Evolutionary conservation across 2,888 invertebrate genomes (phyloP).

Genomic region (Bembecia ichneumoniformis): DNA sequence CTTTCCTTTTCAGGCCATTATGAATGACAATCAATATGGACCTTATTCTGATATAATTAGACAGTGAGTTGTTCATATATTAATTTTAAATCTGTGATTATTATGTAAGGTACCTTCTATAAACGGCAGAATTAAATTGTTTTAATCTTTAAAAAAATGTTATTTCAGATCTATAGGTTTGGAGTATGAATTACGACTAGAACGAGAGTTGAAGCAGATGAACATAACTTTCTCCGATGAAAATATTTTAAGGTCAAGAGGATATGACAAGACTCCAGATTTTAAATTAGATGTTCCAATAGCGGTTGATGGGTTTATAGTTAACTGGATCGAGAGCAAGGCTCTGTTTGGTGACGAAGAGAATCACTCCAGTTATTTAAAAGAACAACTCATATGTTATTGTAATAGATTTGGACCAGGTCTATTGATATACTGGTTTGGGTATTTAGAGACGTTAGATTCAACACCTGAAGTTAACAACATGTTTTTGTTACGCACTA

Average conservation of each 20-base stretch:
- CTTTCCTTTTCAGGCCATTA: slow-evolving; percentile 75
- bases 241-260: slow-evolving; percentile 81
- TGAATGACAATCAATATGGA: slow-evolving; percentile 89
- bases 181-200: slow-evolving; percentile 86
- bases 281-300: slow-evolving; percentile 91
- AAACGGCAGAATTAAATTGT: too few relatives aligned
- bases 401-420: slow-evolving; percentile 96
- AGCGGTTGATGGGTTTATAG: slow-evolving; percentile 84
- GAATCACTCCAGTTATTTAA: slow-evolving; percentile 84
- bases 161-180: slow-evolving; percentile 80
- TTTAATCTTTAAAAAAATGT: too few relatives aligned
- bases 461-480: slow-evolving; percentile 77
- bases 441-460: slow-evolving; percentile 81
- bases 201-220: slow-evolving; percentile 69
- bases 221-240: slow-evolving; percentile 77
- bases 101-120: not conserved
- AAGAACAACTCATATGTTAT: slow-evolving; percentile 89
- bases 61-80: slow-evolving; percentile 67
- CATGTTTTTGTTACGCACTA: slow-evolving; percentile 68
- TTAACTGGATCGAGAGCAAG: slow-evolving; percentile 98
- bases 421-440: slow-evolving; percentile 96
- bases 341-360: slow-evolving; percentile 92
- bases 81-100: too few relatives aligned
- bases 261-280: slow-evolving; percentile 97
- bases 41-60: slow-evolving; percentile 84